phyloP scores from a whole-genome alignment of 1,140 invertebrate genomes.

The Lithobius niger region DNA sequence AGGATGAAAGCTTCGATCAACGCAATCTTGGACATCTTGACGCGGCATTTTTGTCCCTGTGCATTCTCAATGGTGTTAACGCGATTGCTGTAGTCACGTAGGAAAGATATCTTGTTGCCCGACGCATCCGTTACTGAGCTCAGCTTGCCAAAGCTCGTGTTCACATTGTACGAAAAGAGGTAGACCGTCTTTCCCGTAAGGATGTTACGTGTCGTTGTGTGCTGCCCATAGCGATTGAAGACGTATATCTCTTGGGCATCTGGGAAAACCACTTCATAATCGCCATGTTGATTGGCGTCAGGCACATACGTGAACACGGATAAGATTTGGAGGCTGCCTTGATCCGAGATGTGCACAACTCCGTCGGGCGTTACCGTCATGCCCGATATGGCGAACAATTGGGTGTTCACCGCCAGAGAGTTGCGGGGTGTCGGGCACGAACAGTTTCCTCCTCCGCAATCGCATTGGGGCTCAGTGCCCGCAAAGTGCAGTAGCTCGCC shows the following conservation, averaged over 20 bases:
- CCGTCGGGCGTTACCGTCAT: slow-evolving; percentile 87
- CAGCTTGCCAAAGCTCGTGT: slow-evolving; percentile 87
- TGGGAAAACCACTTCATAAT: slow-evolving; percentile 83
- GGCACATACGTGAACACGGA: slow-evolving; percentile 82
- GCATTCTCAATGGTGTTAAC: slow-evolving; percentile 84
- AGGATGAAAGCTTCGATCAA: slow-evolving; percentile 57
- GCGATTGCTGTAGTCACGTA: slow-evolving; percentile 60
- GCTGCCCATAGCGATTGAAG: slow-evolving; percentile 79
- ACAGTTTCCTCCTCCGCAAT: slow-evolving; percentile 31
- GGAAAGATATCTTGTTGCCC: slow-evolving; percentile 81
- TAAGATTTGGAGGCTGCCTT: slow-evolving; percentile 71
- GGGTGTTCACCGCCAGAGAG: slow-evolving; percentile 73
- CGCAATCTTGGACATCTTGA: slow-evolving; percentile 75
- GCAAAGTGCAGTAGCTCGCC: slow-evolving; percentile 36
- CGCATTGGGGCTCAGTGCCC: slow-evolving; percentile 35
- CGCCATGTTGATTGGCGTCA: slow-evolving; percentile 70
- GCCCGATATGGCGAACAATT: slow-evolving; percentile 79
- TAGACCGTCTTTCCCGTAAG: slow-evolving; percentile 83
- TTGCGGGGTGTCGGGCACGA: slow-evolving; percentile 39
- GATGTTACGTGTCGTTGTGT: slow-evolving; percentile 81
- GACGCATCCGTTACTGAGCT: slow-evolving; percentile 82
- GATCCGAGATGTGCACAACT: slow-evolving; percentile 84
- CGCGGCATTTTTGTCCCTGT: slow-evolving; percentile 76
- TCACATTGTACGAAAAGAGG: slow-evolving; percentile 90
- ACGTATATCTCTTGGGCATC: slow-evolving; percentile 84